Percentiles rank a stretch among this genome's conserved stretches.
phyloP scores from a whole-genome alignment of 1,140 invertebrate species.

The Nilaparvata lugens region DNA sequence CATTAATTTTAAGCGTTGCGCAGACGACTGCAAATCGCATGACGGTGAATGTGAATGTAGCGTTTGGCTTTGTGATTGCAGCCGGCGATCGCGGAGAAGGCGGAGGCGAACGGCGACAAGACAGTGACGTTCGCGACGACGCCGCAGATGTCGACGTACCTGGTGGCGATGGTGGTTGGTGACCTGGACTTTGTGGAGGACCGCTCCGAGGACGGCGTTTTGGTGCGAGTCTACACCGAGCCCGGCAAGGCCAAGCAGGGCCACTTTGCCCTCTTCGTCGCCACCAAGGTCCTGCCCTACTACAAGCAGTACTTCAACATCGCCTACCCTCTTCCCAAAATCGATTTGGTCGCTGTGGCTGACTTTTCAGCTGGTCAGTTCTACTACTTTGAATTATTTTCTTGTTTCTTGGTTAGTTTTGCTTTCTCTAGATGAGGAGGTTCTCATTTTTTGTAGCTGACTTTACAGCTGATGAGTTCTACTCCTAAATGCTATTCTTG shows the following conservation, averaged over 20 bases:
- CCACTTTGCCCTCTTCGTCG: constrained; percentile 79
- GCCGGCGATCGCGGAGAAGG: constrained; percentile 54
- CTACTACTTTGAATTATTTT: not conserved
- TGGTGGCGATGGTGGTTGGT: constrained; percentile 86
- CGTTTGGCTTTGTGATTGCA: constrained; percentile 27
- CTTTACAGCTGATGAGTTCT: no score
- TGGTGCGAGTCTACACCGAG: constrained; percentile 87
- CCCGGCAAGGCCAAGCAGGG: constrained; percentile 88
- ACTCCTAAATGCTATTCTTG: no score
- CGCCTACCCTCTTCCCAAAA: constrained; percentile 90
- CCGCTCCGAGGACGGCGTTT: constrained; percentile 65
- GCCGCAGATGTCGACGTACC: constrained; percentile 93
- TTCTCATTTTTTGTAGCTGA: no score
- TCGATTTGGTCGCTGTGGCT: constrained; percentile 90
- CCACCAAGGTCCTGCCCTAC: constrained; percentile 72
- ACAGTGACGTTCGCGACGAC: constrained; percentile 72
- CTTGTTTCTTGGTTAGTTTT: no score
- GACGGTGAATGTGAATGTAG: no score
- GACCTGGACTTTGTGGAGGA: constrained; percentile 91
- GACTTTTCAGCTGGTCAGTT: constrained; percentile 69
- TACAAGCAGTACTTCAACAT: constrained; percentile 94
- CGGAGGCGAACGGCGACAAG: constrained; percentile 42
- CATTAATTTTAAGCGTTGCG: no score
- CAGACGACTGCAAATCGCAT: no score
- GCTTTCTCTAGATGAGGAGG: no score